Evolutionary conservation across 2,888 invertebrate species (phyloP).

Genomic region (Ormyrus thymus): DNA sequence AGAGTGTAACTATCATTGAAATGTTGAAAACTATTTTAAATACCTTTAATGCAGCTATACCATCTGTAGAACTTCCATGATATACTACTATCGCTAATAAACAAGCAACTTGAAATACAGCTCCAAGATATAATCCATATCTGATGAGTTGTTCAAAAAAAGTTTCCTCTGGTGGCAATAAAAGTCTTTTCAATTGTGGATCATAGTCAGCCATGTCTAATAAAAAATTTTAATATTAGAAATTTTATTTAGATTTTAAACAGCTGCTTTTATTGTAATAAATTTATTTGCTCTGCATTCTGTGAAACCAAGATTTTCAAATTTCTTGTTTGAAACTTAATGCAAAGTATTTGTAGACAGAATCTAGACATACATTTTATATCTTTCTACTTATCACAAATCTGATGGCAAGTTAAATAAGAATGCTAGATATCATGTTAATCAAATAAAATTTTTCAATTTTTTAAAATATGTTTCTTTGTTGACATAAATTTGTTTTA

Average conservation of each 20-base stretch:
- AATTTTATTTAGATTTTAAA: background rate
- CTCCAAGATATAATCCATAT: conserved; percentile 87
- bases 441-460: too few species aligned
- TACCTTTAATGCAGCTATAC: conserved; percentile 71
- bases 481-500: too few species aligned
- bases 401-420: too few species aligned
- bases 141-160: conserved; percentile 70
- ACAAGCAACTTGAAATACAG: conserved; percentile 90
- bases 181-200: conserved; percentile 69
- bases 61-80: conserved; percentile 70
- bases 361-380: conserved; percentile 3
- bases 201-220: conserved; percentile 71
- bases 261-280: too few species aligned
- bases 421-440: background rate
- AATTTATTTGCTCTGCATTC: too few species aligned
- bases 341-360: background rate
- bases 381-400: background rate
- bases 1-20: background rate
- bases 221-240: conserved; percentile 15
- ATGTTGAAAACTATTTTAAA: background rate
- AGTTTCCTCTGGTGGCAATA: conserved; percentile 72
- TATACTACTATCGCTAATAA: conserved; percentile 87
- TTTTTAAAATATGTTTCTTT: too few species aligned
- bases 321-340: too few species aligned
- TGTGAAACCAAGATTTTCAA: too few species aligned